Base-by-base conservation (phyloP, 1,140 invertebrate species). In the Aphaenogaster ashmeadi region DNA sequence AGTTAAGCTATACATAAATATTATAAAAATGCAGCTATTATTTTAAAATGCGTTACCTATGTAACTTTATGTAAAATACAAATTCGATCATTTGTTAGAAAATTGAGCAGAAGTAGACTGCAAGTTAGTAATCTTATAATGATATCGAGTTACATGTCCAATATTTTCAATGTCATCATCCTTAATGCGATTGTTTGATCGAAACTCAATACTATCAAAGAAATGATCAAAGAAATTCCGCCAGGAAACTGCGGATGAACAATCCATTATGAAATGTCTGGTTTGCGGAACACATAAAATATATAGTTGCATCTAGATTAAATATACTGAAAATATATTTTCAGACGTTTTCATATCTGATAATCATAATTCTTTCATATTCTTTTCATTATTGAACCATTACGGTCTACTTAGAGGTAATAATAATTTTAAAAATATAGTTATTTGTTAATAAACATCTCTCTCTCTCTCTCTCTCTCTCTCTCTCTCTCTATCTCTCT, bases 91-190 rank as follows among this genome's bases (percentile, higher is more conserved):
- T 66, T 18, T n/a, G 5, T 36, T 1, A 62, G 60, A 62, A 62
- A 62, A 62, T 62, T 62, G 21, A 18, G 6, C 8, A 36, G 9
- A 72, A 47, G 3, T 18, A 36, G 44, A 71, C 1, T 18, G 18
- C 7, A 74, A n/a, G 33, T 13, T 56, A 4, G 18, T 56, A 41
- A 60, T 60, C 11, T 77, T 60, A 44, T 33, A 13, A 77, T 27
- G 7, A 44, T 78, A 78, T 15, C 56, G 21, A 4, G 13, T 77
- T 54, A 11, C 33, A 13, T n/a, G 33, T 15, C 27, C 54, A 36
- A 36, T 52, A 74, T 21, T 75, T 75, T 56, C 33, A 75, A 41
- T 41, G 52, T 75, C 41, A 27, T 69, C 7, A 47, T 69, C 21
- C 5, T 71, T 52, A 18, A 11, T 44, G 13, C 21, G 21, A 71